Evolutionary conservation across 2,113 vertebrate species (phyloP).

Genomic region (Chaetodon auriga): DNA sequence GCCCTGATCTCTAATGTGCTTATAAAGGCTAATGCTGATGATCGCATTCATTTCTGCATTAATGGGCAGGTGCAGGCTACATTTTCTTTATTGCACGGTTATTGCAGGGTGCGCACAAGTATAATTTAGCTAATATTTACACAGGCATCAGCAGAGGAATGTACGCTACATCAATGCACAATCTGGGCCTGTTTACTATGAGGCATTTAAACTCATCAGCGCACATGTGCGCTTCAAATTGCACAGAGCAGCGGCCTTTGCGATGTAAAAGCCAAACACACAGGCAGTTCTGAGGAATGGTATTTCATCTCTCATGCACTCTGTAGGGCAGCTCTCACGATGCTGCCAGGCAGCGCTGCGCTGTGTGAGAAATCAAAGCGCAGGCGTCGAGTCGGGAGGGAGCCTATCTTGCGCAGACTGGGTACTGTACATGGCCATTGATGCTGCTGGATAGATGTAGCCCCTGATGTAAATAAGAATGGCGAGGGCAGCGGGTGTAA

Average conservation of each 20-base stretch:
- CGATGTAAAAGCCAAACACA: conserved; percentile 21
- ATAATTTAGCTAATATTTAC: background rate
- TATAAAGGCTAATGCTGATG: background rate
- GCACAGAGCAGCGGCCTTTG: background rate
- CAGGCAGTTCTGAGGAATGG: conserved; percentile 16
- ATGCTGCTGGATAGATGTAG: conserved; percentile 79
- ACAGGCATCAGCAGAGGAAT: conserved; percentile 6
- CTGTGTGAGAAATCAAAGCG: conserved; percentile 81
- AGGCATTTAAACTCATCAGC: conserved; percentile 7
- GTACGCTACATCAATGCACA: background rate
- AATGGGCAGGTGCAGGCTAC: background rate
- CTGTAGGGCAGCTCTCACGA: conserved; percentile 64
- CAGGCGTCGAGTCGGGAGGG: conserved; percentile 82
- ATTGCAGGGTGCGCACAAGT: background rate
- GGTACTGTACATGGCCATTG: conserved; percentile 80
- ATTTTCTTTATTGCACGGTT: background rate
- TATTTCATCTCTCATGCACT: conserved; percentile 45
- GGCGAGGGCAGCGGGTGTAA: conserved; percentile 71
- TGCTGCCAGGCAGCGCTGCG: conserved; percentile 71
- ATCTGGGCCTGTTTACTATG: conserved; percentile 19
- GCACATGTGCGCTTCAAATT: conserved; percentile 12
- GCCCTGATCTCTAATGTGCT: background rate
- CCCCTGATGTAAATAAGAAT: conserved; percentile 79
- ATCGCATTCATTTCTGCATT: background rate
- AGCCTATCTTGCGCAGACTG: conserved; percentile 76